Percentiles rank a stretch among this genome's conserved stretches.
Conservation (phyloP, 2,113 vertebrate species). For the Caretta caretta region DNA sequence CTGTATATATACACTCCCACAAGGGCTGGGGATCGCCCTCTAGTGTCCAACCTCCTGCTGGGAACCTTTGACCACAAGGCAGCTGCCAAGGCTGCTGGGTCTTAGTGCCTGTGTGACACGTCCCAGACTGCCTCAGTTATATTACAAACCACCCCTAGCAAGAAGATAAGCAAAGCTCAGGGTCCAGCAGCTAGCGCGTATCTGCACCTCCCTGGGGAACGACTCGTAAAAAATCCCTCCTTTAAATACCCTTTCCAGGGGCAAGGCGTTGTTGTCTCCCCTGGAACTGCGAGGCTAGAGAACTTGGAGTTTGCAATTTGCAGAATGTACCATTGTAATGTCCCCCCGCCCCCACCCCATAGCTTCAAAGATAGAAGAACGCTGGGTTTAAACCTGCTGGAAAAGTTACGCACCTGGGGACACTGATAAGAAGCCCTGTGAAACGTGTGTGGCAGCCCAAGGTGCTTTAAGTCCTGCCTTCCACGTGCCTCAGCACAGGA, state of each 20-base stretch:
- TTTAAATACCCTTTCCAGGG: no score
- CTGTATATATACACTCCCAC: conserved; percentile 62
- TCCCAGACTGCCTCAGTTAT: no score
- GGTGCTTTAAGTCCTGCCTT: background rate
- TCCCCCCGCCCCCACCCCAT: background rate
- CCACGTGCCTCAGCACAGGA: background rate
- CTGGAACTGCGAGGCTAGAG: no score
- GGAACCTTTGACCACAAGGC: conserved; percentile 38
- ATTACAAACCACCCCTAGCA: no score
- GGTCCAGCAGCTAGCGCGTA: no score
- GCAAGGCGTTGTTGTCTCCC: background rate
- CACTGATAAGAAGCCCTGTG: background rate
- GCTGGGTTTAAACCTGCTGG: background rate
- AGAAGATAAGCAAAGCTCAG: background rate
- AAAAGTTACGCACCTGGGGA: background rate
- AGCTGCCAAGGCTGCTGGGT: conserved; percentile 14
- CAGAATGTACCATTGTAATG: background rate
- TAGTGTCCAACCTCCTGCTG: conserved; percentile 65
- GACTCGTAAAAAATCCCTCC: no score
- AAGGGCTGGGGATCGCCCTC: conserved; percentile 69
- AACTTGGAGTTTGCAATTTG: background rate
- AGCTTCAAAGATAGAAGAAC: background rate
- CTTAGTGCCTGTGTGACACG: conserved; percentile 39
- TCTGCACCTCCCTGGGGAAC: no score
- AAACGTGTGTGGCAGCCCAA: background rate